phyloP scores from a whole-genome alignment of 2,797 vertebrate species.

The Notolepis coatsorum region DNA sequence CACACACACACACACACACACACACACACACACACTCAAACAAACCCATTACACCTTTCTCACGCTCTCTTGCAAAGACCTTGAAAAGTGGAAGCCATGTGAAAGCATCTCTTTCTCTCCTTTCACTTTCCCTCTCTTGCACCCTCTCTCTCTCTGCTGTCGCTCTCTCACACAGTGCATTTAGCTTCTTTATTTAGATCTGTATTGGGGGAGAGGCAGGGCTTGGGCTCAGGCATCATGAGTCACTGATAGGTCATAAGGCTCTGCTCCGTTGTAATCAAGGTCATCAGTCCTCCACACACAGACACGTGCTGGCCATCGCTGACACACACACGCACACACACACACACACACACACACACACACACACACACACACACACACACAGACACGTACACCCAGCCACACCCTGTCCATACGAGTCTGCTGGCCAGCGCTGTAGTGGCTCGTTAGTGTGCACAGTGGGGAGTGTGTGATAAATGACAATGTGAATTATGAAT shows the following conservation, averaged over 20 bases:
- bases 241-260: slow-evolving; percentile 57
- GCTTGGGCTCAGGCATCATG: slow-evolving; percentile 34
- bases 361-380: slow-evolving; percentile 35
- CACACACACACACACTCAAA: neutral
- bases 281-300: slow-evolving; percentile 46
- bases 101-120: neutral
- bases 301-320: slow-evolving; percentile 22
- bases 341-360: slow-evolving; percentile 14
- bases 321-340: slow-evolving; percentile 36
- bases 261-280: slow-evolving; percentile 56
- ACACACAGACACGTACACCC: slow-evolving; percentile 1
- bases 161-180: slow-evolving; percentile 4
- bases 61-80: slow-evolving; percentile 5
- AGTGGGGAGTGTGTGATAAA: slow-evolving; percentile 62
- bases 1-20: neutral
- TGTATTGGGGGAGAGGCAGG: slow-evolving; percentile 7
- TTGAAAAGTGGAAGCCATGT: slow-evolving; percentile 16
- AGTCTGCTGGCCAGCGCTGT: slow-evolving; percentile 8
- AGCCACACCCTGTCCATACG: slow-evolving; percentile 32
- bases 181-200: slow-evolving; percentile 3
- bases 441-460: slow-evolving; percentile 52
- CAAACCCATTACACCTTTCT: neutral
- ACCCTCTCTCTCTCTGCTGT: slow-evolving; percentile 8
- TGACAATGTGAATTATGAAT: slow-evolving; percentile 77
- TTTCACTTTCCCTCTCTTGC: too few relatives aligned